Conservation (phyloP, 2,113 vertebrate species). For the Bubo blakistoni region DNA sequence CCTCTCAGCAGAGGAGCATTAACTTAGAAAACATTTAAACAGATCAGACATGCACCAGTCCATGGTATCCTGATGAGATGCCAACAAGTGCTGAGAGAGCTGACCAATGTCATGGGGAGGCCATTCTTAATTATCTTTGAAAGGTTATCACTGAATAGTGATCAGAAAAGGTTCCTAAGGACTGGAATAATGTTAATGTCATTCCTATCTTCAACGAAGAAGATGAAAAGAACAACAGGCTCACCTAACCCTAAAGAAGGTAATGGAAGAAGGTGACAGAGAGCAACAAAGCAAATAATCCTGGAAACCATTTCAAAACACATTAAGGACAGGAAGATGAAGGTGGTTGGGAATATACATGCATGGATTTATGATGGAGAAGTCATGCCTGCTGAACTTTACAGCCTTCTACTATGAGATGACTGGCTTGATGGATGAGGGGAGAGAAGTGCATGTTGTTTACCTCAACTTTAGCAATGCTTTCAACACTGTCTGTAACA, state of each 20-base stretch:
- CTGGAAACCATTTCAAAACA: not conserved
- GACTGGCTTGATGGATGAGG: not conserved
- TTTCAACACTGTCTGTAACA: not conserved
- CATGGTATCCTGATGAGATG: not conserved
- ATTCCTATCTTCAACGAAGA: not conserved
- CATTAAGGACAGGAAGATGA: not conserved
- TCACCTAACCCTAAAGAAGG: not conserved
- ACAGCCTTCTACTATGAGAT: not conserved
- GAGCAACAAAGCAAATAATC: not conserved
- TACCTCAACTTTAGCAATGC: not conserved
- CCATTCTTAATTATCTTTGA: not conserved
- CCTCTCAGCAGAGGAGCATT: not conserved
- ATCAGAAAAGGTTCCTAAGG: not conserved
- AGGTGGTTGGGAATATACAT: not conserved
- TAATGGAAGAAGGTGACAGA: not conserved
- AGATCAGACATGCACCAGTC: not conserved
- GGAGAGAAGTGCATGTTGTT: not conserved
- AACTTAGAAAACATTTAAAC: not conserved
- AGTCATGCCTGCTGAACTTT: not conserved
- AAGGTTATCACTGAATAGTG: not conserved
- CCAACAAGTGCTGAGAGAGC: not conserved
- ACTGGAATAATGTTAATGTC: not conserved
- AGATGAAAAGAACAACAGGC: not conserved
- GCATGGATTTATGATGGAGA: not conserved
- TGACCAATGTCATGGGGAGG: not conserved